Evolutionary conservation across 2,113 vertebrate species (phyloP).

Genomic region (Bombycilla garrulus): DNA sequence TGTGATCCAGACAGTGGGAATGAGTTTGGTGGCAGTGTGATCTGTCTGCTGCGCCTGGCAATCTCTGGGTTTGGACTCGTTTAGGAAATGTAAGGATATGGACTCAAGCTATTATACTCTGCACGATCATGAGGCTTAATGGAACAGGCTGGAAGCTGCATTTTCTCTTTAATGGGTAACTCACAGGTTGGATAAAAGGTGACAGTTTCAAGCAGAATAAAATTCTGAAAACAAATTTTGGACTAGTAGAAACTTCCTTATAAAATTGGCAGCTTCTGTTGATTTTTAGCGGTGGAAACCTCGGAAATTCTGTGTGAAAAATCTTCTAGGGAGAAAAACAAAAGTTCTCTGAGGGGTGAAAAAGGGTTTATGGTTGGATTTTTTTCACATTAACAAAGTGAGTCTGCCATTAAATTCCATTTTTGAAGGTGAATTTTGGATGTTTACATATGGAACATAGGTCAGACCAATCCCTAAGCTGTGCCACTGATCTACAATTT

Average conservation of each 20-base stretch:
- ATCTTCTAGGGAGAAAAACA: neutral
- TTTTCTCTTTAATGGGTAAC: neutral
- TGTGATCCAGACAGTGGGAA: neutral
- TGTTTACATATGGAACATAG: neutral
- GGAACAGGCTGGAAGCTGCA: neutral
- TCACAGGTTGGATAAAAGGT: neutral
- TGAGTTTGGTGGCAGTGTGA: neutral
- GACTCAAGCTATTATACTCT: neutral
- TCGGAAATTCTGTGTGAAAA: neutral
- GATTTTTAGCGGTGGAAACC: neutral
- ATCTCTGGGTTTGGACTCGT: neutral
- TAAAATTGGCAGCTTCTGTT: neutral
- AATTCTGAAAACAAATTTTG: neutral
- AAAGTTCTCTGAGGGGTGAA: neutral
- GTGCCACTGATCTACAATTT: neutral
- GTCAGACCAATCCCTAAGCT: neutral
- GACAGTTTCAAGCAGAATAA: neutral
- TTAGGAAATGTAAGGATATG: neutral
- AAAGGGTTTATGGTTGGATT: neutral
- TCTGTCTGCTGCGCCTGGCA: fast-evolving
- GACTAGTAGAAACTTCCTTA: neutral
- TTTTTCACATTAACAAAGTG: neutral
- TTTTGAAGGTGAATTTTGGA: neutral
- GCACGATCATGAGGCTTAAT: neutral
- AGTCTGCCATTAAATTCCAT: neutral